Percentiles rank a stretch among this genome's conserved stretches.
Evolutionary conservation across 2,113 vertebrate genomes (phyloP).

Genomic region (Melanerpes aurifrons): DNA sequence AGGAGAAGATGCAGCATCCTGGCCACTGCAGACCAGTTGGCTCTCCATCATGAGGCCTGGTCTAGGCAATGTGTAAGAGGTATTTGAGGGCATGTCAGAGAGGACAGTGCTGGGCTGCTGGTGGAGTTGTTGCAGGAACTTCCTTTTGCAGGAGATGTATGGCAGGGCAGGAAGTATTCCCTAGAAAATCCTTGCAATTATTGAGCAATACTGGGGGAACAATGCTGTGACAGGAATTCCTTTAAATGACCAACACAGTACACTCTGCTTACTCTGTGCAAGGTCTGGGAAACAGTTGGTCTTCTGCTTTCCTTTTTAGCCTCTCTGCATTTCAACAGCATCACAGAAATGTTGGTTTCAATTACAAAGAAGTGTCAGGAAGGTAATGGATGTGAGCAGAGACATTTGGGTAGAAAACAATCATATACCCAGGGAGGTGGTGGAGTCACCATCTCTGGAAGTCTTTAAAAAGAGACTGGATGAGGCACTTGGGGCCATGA

Average conservation of each 20-base stretch:
- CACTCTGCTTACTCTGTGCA: background rate
- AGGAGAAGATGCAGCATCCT: rapidly evolving
- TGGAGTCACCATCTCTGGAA: no score
- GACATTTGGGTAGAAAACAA: background rate
- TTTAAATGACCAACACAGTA: background rate
- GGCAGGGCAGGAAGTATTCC: background rate
- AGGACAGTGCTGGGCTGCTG: background rate
- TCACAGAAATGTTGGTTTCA: background rate
- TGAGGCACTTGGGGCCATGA: no score
- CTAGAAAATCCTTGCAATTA: background rate
- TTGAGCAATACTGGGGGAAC: background rate
- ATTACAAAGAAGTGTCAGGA: background rate
- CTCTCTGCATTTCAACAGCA: background rate
- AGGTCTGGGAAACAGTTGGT: background rate
- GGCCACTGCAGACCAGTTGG: background rate
- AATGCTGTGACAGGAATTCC: background rate
- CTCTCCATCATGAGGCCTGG: rapidly evolving
- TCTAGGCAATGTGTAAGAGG: background rate
- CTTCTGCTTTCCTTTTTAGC: background rate
- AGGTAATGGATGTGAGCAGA: background rate
- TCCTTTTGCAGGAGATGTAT: background rate
- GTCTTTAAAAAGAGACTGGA: no score
- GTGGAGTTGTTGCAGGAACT: background rate
- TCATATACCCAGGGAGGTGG: background rate
- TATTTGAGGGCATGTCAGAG: background rate